Evolutionary conservation across 1,140 invertebrate genomes (phyloP), one percentile per base, ranked within the genome.

Genomic region (Papilio aristodemus): DNA sequence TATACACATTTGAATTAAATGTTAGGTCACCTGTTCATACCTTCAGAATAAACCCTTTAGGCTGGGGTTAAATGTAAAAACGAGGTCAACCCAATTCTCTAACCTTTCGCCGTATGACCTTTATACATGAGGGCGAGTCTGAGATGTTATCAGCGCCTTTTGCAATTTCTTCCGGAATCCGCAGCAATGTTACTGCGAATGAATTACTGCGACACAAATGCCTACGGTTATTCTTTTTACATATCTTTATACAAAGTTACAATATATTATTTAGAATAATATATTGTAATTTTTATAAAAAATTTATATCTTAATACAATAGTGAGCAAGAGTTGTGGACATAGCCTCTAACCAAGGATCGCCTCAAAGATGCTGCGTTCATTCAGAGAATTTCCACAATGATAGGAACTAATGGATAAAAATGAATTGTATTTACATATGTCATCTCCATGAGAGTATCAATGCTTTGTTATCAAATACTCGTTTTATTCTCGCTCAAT

Each of bases 101-200:
- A 62, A 62, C 36, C 59, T 62, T 62, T 38, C 17, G 32, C 14
- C 59, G 59, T 62, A 38, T 39, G 59, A 62, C 59, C 59, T 62
- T 62, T 62, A 62, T 19, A 57, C 22, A 19, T 62, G 27, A 7
- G 59, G 59, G 27, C 8, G 59, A 62, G 36, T 38, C 14, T 62
- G 10, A 62, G 59, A 62, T 62, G 36, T 62, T 37, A 62, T 62
- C 59, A 62, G 36, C 59, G 17, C 8, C 59, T 37, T 59, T 62
- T 62, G 59, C 59, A 62, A 62, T 62, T 62, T 62, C 59, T 62
- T 62, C 59, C 59, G 36, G 36, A 62, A 62, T 38, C 32, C 59
- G 59, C 17, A 62, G 32, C 27, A 38, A 62, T 62, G 36, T n/a
- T 38, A 54, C 19, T 22, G 22, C 57, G 57, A 58, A 58, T 58